phyloP scores from a whole-genome alignment of 2,888 invertebrate species.

The Apodemia hepburni region DNA sequence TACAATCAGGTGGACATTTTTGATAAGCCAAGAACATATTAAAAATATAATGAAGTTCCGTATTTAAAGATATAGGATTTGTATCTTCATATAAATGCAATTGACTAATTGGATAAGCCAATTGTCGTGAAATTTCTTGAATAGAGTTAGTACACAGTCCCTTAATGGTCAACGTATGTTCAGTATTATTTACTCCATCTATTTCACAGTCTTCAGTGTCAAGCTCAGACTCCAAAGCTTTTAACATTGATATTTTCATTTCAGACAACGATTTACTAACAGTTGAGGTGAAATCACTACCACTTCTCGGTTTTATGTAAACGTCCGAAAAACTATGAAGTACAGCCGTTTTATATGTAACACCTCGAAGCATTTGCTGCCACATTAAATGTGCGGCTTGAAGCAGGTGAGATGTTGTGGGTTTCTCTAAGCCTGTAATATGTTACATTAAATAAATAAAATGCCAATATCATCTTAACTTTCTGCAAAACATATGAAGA shows the following conservation, averaged over 20 bases:
- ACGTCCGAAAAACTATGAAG: conserved; percentile 82
- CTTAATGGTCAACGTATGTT: conserved; percentile 57
- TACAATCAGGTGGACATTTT: conserved; percentile 44
- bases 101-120: conserved; percentile 59
- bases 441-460: no score
- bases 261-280: conserved; percentile 63
- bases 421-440: conserved; percentile 78
- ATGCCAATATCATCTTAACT: no score
- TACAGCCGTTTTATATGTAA: conserved; percentile 76
- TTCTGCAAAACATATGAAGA: no score
- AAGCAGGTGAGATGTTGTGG: conserved; percentile 82
- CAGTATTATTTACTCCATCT: conserved; percentile 30
- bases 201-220: conserved; percentile 33
- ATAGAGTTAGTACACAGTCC: conserved; percentile 74
- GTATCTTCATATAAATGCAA: conserved; percentile 31
- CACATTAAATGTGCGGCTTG: conserved; percentile 82
- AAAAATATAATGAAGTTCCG: conserved; percentile 35
- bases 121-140: conserved; percentile 77
- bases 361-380: conserved; percentile 83
- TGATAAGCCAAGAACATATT: conserved; percentile 50
- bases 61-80: conserved; percentile 13
- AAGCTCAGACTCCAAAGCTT: conserved; percentile 44
- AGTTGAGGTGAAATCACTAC: conserved; percentile 54
- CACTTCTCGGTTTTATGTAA: conserved; percentile 80
- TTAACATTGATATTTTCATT: conserved; percentile 70